phyloP scores from a whole-genome alignment of 2,113 vertebrate species.

The Anhinga anhinga region DNA sequence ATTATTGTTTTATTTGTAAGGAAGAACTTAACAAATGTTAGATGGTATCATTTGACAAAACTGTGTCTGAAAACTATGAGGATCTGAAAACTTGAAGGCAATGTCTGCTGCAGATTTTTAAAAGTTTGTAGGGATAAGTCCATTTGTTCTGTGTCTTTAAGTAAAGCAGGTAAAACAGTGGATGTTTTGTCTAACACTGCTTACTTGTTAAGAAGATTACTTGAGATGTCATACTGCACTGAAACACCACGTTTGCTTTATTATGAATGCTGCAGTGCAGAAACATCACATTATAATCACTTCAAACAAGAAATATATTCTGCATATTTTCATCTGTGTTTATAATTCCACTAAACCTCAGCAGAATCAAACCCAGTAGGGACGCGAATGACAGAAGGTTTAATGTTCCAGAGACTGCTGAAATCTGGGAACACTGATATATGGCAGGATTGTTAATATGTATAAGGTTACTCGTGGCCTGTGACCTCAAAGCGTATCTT shows the following conservation, averaged over 20 bases:
- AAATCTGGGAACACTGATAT: conserved; percentile 54
- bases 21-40: conserved; percentile 70
- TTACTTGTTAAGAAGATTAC: conserved; percentile 79
- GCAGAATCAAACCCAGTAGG: conserved; percentile 70
- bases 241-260: conserved; percentile 67
- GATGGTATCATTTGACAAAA: conserved; percentile 55
- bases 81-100: conserved; percentile 46
- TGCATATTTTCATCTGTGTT: conserved; percentile 74
- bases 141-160: conserved; percentile 66
- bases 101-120: conserved; percentile 40
- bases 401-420: conserved; percentile 59
- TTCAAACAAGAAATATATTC: conserved; percentile 76
- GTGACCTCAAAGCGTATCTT: conserved; percentile 62
- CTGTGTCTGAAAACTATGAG: conserved; percentile 10
- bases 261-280: conserved; percentile 71
- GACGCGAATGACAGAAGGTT: conserved; percentile 68
- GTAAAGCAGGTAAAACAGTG: conserved; percentile 42
- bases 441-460: conserved; percentile 70
- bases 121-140: conserved; percentile 66
- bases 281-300: conserved; percentile 75
- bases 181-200: conserved; percentile 67
- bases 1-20: conserved; percentile 78
- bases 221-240: conserved; percentile 63
- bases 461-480: conserved; percentile 65
- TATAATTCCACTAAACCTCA: conserved; percentile 76